phyloP scores from a whole-genome alignment of 1,140 invertebrate genomes.

The Eufriesea mexicana region DNA sequence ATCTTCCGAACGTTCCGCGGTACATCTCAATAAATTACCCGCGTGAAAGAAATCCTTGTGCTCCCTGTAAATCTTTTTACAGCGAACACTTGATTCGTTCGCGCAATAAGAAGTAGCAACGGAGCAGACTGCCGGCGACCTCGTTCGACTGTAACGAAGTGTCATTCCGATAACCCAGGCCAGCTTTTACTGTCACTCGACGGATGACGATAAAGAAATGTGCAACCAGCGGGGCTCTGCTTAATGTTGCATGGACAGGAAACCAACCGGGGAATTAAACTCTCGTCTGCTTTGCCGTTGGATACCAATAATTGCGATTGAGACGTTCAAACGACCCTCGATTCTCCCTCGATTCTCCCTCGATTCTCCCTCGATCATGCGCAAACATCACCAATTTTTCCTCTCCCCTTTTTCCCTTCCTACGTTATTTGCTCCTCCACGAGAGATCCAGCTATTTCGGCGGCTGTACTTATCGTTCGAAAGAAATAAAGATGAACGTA shows the following conservation, averaged over 20 bases:
- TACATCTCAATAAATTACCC: conserved; percentile 46
- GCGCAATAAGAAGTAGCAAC: conserved; percentile 47
- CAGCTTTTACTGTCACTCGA: conserved; percentile 62
- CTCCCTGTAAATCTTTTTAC: conserved; percentile 54
- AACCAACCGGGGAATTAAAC: conserved; percentile 51
- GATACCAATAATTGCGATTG: conserved; percentile 24
- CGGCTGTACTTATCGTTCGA: background rate
- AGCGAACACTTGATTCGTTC: conserved; percentile 54
- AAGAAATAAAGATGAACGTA: background rate
- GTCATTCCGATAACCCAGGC: conserved; percentile 67
- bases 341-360: conserved; percentile 1
- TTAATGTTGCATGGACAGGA: conserved; percentile 60
- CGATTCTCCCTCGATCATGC: background rate
- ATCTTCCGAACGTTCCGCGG: conserved; percentile 10
- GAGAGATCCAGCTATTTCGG: background rate
- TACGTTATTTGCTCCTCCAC: no score
- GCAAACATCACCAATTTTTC: background rate
- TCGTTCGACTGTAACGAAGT: conserved; percentile 67
- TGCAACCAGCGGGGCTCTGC: conserved; percentile 54
- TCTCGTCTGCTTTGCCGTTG: conserved; percentile 28
- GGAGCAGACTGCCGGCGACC: conserved; percentile 54
- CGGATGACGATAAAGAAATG: conserved; percentile 63
- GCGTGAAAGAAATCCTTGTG: conserved; percentile 62
- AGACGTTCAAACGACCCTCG: conserved; percentile 31
- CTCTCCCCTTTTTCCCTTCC: background rate